Evolutionary conservation across 2,797 vertebrate genomes (phyloP).

Genomic region (Acestrorhynchus altus): DNA sequence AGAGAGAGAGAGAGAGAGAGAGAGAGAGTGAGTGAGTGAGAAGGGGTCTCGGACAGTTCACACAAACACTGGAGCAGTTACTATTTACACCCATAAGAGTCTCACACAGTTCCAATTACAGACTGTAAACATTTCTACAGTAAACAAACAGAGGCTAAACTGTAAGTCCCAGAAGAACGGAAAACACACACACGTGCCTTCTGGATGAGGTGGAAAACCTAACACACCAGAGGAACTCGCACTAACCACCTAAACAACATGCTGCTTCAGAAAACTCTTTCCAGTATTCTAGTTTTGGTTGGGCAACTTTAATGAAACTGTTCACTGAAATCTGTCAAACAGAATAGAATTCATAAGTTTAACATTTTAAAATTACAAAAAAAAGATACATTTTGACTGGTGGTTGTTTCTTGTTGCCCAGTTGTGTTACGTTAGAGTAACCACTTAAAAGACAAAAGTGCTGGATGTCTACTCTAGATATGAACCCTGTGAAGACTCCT

Average conservation of each 20-base stretch:
- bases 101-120: conserved; percentile 22
- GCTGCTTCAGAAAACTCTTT: not conserved
- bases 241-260: not conserved
- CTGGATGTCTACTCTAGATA: too few relatives aligned
- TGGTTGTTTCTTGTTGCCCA: too few relatives aligned
- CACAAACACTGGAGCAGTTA: conserved; percentile 22
- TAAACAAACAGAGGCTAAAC: conserved; percentile 23
- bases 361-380: too few relatives aligned
- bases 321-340: not conserved
- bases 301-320: not conserved
- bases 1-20: too few relatives aligned
- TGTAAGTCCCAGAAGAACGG: not conserved
- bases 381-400: too few relatives aligned
- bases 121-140: conserved; percentile 20
- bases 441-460: too few relatives aligned
- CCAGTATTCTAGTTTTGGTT: not conserved
- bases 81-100: conserved; percentile 27
- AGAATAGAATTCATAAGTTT: not conserved
- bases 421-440: too few relatives aligned
- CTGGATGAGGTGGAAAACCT: not conserved
- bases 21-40: not conserved
- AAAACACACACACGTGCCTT: conserved; percentile 3
- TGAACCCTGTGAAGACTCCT: too few relatives aligned
- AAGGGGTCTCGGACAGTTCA: conserved; percentile 17
- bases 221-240: not conserved